Conservation (phyloP, 2,888 invertebrate species). For the Aleiodes leptofemur region DNA sequence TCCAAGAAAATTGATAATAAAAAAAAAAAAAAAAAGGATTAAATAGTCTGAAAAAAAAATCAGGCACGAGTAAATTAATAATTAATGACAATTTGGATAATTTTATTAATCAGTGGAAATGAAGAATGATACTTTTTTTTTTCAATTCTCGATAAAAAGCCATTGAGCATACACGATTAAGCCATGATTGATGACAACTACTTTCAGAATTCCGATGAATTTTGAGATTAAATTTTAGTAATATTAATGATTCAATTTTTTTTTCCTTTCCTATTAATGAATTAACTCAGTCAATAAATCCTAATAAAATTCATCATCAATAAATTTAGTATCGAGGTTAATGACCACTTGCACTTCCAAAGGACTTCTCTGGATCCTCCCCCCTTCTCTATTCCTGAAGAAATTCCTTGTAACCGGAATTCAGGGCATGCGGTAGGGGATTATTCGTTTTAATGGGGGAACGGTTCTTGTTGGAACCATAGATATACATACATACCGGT, state of each 20-base stretch:
- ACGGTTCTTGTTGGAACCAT: slow-evolving; percentile 30
- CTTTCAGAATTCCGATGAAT: not conserved
- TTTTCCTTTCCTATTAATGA: not conserved
- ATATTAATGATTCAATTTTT: not conserved
- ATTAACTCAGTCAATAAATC: no score
- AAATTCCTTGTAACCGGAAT: slow-evolving; percentile 40
- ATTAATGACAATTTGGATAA: not conserved
- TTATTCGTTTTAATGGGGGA: slow-evolving; percentile 40
- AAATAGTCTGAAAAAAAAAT: not conserved
- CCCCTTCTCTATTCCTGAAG: not conserved
- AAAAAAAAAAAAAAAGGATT: not conserved
- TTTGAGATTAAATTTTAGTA: not conserved
- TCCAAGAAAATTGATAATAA: slow-evolving; percentile 4
- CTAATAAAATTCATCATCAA: no score
- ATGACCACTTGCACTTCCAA: slow-evolving; percentile 19
- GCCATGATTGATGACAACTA: slow-evolving; percentile 2
- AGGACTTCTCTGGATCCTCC: not conserved
- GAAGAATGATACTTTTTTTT: not conserved
- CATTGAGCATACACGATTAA: slow-evolving; percentile 3
- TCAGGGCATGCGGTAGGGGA: slow-evolving; percentile 43
- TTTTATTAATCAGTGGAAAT: no score
- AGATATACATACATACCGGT: slow-evolving; percentile 42
- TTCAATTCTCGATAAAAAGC: not conserved
- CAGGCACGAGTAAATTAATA: not conserved
- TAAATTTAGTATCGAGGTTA: slow-evolving; percentile 18